Evolutionary conservation across 1,140 invertebrate species (phyloP), one percentile per base, ranked within the genome.

Genomic region (Tetramorium parvispinum): DNA sequence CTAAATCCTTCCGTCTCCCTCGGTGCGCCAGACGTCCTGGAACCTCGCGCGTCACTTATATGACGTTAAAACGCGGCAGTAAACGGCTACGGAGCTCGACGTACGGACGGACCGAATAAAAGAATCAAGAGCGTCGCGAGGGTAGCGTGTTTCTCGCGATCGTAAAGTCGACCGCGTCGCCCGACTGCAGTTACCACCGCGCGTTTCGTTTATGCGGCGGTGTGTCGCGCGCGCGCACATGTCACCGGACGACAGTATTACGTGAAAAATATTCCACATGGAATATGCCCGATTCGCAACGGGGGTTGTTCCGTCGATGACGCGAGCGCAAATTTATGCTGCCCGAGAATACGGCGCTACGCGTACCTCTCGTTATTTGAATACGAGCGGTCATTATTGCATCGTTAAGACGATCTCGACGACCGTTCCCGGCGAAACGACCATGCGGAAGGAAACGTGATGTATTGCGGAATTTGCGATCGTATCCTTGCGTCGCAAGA

Each of bases 41-140:
- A 49, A 75, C 46, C 61, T 27, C 13, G 16, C 77, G 57, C 75
- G 68, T 75, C 68, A 76, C 16, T 40, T 40, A 78, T 21, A 2
- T 8, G 81, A 85, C 16, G 43, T 85, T 78, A 27, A 78, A 88
- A 85, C 82, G 57, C 77, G 40, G n/a, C 10, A 57, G 46, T 81
- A 82, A 70, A 86, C 68, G 21, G 46, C 46, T 55, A 32, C 32
- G 18, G 18, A 46, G 53, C 13, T 51, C 27, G 40, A 32, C 5
- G 16, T 71, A 32, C 66, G 76, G 24, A 27, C 51, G 71, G 21
- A 71, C 68, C 61, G 65, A 85, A 85, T 88, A 68, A 88, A 88
- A 77, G 63, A 77, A 85, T 55, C 55, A 85, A 8, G 27, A 73
- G 63, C 5, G 32, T 27, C 32, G 53, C 32, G 53, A 24, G 51